phyloP scores from a whole-genome alignment of 1,140 invertebrate genomes.

The Ladona fulva region DNA sequence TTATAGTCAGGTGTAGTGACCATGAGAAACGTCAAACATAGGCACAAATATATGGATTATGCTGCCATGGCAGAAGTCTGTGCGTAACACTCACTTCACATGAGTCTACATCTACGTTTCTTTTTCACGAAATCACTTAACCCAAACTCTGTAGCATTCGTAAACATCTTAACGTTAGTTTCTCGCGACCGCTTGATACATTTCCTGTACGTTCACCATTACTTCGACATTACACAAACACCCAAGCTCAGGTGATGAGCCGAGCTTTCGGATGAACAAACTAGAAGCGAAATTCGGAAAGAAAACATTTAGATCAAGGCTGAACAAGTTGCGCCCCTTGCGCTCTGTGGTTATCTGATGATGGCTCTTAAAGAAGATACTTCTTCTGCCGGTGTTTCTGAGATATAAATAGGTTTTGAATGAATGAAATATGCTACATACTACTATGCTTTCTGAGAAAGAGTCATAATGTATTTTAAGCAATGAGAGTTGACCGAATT shows the following conservation, averaged over 20 bases:
- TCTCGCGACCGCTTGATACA: not conserved
- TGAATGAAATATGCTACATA: too few relatives aligned
- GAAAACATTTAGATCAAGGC: too few relatives aligned
- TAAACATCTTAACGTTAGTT: not conserved
- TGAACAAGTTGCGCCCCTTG: too few relatives aligned
- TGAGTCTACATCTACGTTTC: not conserved
- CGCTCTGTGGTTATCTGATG: too few relatives aligned
- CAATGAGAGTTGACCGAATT: too few relatives aligned
- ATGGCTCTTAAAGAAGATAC: too few relatives aligned
- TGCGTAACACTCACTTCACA: not conserved
- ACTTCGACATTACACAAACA: not conserved
- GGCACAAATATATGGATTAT: not conserved
- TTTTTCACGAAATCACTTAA: slow-evolving; percentile 10
- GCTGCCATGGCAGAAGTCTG: not conserved
- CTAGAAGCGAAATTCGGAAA: not conserved
- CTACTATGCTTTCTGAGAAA: too few relatives aligned
- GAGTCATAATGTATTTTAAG: too few relatives aligned
- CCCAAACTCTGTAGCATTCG: not conserved
- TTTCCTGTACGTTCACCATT: not conserved
- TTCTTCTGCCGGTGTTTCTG: too few relatives aligned
- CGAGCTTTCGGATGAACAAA: not conserved
- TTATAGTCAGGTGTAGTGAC: slow-evolving; percentile 11
- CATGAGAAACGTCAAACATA: slow-evolving; percentile 13
- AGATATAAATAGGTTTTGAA: too few relatives aligned
- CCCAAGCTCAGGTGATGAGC: not conserved